Evolutionary conservation across 2,888 invertebrate genomes (phyloP), one percentile per base, ranked within the genome.

Genomic region (Melipona bicolor): DNA sequence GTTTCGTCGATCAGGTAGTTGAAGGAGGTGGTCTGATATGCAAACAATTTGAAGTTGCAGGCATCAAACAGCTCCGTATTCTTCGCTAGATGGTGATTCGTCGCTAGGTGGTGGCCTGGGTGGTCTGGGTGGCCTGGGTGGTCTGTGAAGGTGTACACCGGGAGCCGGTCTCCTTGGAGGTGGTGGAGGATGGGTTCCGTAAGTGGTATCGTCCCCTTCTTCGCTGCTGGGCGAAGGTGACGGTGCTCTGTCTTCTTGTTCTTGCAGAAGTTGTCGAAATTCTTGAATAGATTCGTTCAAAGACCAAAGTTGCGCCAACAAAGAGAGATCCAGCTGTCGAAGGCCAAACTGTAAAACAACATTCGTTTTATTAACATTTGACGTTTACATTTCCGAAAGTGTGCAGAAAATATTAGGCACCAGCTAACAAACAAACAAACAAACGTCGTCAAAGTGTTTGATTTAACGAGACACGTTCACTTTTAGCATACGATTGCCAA

Each of bases 221-320:
- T 88, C 96, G 94, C 86, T 96, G 93, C 90, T 96, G 89, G 90
- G 96, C 93, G 85, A 95, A 91, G 90, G 96, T 90, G 94, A 96
- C 92, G 91, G 96, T 91, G 95, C 96, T 94, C 92, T 95, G 91
- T 92, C 96, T 90, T 94, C 94, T 73, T 94, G 94, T 59, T 96
- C 96, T 90, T 96, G 96, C 82, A 97, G 94, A 87, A 97, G 96
- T 89, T 96, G 96, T 68, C 97, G 96, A 95, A 98, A 98, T 88
- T 98, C 97, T 91, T 98, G 98, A 94, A 98, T 98, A 64, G 98
- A 97, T 94, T 98, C 98, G 95, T 98, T 98, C 74, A 99, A 96
- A 1, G 98, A 97, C 98, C 98, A 98, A 87, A 99, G 96, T 95
- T 99, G 98, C 6, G 98, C 98, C 65, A 98, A 96, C 76, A 99